phyloP scores from a whole-genome alignment of 2,113 vertebrate genomes.

The Passer domesticus region DNA sequence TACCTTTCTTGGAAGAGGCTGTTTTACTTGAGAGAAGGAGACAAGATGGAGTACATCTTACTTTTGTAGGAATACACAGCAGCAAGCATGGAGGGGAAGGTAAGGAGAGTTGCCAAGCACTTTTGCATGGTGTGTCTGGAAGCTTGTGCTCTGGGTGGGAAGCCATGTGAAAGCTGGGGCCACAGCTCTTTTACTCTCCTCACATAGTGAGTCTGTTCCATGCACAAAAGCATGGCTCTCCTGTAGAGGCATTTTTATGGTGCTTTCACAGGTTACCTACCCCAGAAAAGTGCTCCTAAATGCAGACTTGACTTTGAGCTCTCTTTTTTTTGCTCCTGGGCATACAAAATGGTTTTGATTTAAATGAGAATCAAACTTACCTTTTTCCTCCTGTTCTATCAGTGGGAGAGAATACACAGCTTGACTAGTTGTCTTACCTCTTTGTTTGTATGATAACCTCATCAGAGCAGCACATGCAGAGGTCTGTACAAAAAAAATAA shows the following conservation, averaged over 20 bases:
- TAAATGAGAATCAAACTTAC: conserved; percentile 4
- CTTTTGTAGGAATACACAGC: not conserved
- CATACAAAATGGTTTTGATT: not conserved
- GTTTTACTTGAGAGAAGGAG: not conserved
- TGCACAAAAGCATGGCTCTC: not conserved
- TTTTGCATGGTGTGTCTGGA: not conserved
- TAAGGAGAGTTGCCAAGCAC: not conserved
- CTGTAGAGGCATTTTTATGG: not conserved
- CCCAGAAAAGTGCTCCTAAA: not conserved
- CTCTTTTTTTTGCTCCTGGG: not conserved
- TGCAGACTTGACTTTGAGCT: not conserved
- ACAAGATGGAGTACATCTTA: not conserved
- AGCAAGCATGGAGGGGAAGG: not conserved
- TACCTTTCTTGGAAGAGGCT: not conserved
- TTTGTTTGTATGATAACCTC: conserved; percentile 13
- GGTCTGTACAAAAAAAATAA: not conserved
- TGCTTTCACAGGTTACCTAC: not conserved
- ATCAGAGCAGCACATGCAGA: conserved; percentile 1
- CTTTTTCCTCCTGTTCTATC: not conserved
- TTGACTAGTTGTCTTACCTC: not conserved
- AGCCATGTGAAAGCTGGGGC: not conserved
- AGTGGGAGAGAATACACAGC: not conserved
- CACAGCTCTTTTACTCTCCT: not conserved
- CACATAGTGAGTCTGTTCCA: not conserved
- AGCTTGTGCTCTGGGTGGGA: not conserved